phyloP scores from a whole-genome alignment of 2,797 vertebrate genomes.

The Mus spretus region DNA sequence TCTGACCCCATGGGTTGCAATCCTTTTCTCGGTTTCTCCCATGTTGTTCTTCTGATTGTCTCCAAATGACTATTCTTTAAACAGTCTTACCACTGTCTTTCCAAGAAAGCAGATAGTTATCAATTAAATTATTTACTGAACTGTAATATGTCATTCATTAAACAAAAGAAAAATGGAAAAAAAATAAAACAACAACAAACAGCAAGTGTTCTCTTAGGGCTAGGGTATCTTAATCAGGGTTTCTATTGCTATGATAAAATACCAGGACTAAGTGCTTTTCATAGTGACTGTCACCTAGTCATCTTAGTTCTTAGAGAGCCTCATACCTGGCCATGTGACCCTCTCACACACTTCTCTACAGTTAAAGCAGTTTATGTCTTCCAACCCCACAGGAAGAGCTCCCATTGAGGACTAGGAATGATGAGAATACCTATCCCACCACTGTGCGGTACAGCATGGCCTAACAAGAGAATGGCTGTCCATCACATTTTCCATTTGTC shows the following conservation, averaged over 20 bases:
- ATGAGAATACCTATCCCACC: background rate
- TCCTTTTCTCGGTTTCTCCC: conserved; percentile 75
- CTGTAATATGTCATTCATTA: background rate
- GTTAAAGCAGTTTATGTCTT: background rate
- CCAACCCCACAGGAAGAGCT: background rate
- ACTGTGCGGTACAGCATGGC: background rate
- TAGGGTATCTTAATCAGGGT: background rate
- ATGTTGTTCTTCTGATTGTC: conserved; percentile 74
- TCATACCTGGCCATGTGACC: background rate
- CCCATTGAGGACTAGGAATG: background rate
- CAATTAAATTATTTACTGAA: conserved; percentile 45
- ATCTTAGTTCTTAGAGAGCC: background rate
- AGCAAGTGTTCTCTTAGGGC: background rate
- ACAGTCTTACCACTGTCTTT: conserved; percentile 58
- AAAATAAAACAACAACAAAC: background rate
- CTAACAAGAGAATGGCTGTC: background rate
- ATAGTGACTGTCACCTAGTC: background rate
- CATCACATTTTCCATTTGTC: background rate
- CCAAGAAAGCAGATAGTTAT: conserved; percentile 61
- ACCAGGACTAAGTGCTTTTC: background rate
- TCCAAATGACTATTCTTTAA: conserved; percentile 61
- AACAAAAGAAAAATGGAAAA: background rate
- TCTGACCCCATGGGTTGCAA: conserved; percentile 48
- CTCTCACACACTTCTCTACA: background rate
- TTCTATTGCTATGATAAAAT: background rate